Evolutionary conservation across 2,888 invertebrate genomes (phyloP).

Genomic region (Drosophila limbata): DNA sequence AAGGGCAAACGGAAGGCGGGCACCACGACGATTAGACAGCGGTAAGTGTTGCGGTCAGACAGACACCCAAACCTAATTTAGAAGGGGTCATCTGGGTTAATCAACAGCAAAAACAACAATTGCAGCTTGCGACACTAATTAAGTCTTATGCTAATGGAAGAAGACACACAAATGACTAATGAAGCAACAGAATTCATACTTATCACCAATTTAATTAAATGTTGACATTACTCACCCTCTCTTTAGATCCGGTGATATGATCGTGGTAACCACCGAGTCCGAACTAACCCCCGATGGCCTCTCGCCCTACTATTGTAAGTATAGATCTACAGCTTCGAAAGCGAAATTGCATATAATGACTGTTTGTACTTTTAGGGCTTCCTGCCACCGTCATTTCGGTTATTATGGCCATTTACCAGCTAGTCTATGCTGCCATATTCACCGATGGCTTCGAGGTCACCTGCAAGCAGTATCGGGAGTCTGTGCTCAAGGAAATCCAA

Average conservation of each 20-base stretch:
- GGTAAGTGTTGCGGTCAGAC: conserved; percentile 66
- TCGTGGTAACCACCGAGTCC: conserved; percentile 88
- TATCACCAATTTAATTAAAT: conserved; percentile 47
- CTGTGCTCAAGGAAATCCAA: conserved; percentile 87
- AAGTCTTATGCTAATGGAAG: conserved; percentile 67
- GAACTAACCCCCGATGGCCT: conserved; percentile 87
- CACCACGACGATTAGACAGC: conserved; percentile 83
- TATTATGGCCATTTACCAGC: conserved; percentile 88
- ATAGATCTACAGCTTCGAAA: background rate
- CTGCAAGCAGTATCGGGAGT: conserved; percentile 91
- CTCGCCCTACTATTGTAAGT: conserved; percentile 87
- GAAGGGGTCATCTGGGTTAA: conserved; percentile 73
- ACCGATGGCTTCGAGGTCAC: conserved; percentile 91
- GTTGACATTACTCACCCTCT: conserved; percentile 35
- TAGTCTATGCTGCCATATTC: conserved; percentile 89
- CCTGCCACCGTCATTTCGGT: conserved; percentile 88
- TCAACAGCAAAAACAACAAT: conserved; percentile 29
- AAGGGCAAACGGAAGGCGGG: conserved; percentile 86
- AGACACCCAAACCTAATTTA: conserved; percentile 38
- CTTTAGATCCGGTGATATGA: conserved; percentile 89
- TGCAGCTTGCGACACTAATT: conserved; percentile 54
- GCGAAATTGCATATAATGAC: background rate
- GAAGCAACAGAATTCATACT: conserved; percentile 21
- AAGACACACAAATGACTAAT: conserved; percentile 44
- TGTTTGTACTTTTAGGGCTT: conserved; percentile 86